Evolutionary conservation across 2,797 vertebrate genomes (phyloP), one percentile per base, ranked within the genome.

Genomic region (Phrynocephalus vlangalii): DNA sequence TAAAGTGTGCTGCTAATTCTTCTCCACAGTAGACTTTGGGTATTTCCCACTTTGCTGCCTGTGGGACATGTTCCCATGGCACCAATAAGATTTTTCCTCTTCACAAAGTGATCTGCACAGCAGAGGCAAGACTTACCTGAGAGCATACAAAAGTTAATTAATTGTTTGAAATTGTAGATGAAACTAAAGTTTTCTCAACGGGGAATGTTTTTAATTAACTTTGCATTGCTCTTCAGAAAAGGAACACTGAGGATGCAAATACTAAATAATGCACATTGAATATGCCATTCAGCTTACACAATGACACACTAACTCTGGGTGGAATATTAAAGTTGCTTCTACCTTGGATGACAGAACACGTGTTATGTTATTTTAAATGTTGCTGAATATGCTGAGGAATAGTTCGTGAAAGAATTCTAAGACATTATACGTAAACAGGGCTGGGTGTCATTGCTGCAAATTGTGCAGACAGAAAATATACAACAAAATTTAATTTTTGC

Each of bases 241-340:
- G 8, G 33, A 66, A 91, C 79, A 87, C 79, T 79, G 44, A 90
- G 67, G 94, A 91, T 90, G 22, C 85, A 92, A 89, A 86, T 85
- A 88, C 84, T 94, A 93, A 95, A 93, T 93, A 95, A 95, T 94
- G 85, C 90, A 95, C 92, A 91, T 93, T 88, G 90, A 94, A 93
- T 94, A 94, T 94, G 91, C 85, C 20, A 75, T 72, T 86, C 76
- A 90, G 89, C 66, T 88, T 90, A 87, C 87, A 88, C 85, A 28
- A 2, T 87, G 68, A 73, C 86, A 18, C 33, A 90, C 83, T 44
- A 82, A 76, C 81, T 93, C 88, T 89, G 67, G 60, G 83, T 88
- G 87, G 73, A 89, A 60, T 91, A 91, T 86, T 91, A 92, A 82
- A 56, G 38, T 75, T 86, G 77, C 91, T 92, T 86, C 28, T 48